A percentile compares a stretch with the other conserved stretches of the same genome.
phyloP scores from a whole-genome alignment of 2,113 vertebrate species.

The Plecturocebus donacophilus region DNA sequence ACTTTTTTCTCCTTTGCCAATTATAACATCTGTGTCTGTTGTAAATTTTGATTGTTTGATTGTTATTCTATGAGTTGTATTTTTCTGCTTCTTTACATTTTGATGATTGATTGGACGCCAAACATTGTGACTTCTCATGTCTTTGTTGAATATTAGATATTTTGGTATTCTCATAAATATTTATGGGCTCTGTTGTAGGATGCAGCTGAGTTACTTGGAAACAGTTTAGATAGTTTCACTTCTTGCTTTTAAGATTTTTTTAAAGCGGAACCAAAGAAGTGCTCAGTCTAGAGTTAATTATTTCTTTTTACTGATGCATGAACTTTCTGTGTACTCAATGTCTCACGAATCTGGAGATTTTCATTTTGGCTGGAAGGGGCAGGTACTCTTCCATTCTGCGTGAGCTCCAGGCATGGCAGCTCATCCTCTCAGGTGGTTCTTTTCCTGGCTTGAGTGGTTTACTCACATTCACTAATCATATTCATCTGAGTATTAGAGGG shows the following conservation, averaged over 20 bases:
- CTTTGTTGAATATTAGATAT: neutral
- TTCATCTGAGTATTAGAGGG: neutral
- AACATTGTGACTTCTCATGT: neutral
- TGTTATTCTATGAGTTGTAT: neutral
- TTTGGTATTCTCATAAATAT: neutral
- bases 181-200: neutral
- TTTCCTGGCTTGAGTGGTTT: neutral
- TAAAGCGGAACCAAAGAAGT: neutral
- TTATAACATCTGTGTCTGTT: neutral
- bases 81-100: neutral
- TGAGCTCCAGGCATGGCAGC: neutral
- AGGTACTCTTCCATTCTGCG: neutral
- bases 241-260: neutral
- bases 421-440: neutral
- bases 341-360: neutral
- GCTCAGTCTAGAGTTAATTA: neutral
- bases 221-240: neutral
- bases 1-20: neutral
- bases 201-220: neutral
- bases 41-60: neutral
- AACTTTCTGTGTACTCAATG: too few species aligned
- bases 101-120: neutral
- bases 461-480: neutral
- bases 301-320: neutral
- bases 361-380: neutral